Conservation (phyloP, 1,140 invertebrate genomes). For the Aphidius gifuensis region DNA sequence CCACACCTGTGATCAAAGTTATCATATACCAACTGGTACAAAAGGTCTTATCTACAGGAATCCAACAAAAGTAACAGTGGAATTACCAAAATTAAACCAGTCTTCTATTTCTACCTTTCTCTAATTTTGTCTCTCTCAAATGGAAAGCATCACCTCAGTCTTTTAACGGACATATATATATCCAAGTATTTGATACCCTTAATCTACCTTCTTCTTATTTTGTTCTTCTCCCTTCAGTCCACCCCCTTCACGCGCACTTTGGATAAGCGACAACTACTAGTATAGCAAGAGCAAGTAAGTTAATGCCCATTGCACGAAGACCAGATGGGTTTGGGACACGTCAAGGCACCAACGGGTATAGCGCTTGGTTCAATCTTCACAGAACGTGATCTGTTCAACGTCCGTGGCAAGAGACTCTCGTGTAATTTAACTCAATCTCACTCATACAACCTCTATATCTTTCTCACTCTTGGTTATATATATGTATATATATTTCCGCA, state of each 20-base stretch:
- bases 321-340: conserved; percentile 20
- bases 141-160: neutral
- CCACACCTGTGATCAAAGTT: conserved; percentile 38
- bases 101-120: conserved; percentile 15
- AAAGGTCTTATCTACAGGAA: conserved; percentile 28
- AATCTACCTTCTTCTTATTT: no score
- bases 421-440: no score
- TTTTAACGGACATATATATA: no score
- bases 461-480: neutral
- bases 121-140: neutral
- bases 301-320: conserved; percentile 19
- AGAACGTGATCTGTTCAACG: neutral
- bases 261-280: no score
- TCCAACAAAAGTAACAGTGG: conserved; percentile 28
- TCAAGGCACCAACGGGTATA: neutral
- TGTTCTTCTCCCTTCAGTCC: no score
- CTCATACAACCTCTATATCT: no score
- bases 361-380: neutral
- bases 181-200: no score
- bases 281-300: conserved; percentile 10
- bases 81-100: conserved; percentile 40
- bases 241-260: no score
- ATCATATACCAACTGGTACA: conserved; percentile 28
- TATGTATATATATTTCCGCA: no score
- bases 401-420: no score